These are phyloP conservation scores for Synchiropus splendidus DNA, from an alignment of 2,113 vertebrate species.

Conservation along the genomic window DNA sequence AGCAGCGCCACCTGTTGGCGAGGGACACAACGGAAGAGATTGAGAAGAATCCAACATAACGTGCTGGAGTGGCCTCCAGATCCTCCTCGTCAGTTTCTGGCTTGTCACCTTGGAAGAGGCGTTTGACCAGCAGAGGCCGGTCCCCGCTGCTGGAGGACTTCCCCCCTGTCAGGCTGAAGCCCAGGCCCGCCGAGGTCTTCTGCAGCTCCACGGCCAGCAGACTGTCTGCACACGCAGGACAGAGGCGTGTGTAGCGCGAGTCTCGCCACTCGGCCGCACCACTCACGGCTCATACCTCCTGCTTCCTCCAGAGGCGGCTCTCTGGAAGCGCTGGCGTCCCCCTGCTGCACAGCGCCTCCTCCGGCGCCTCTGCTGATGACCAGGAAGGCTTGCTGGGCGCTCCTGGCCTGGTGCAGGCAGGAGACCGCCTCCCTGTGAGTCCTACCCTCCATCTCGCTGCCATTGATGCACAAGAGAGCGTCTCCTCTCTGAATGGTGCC, in stretches of 20 bases:
- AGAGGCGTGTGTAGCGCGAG: too few species aligned
- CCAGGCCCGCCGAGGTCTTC: slow-evolving; percentile 84
- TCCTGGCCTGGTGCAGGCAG: slow-evolving; percentile 77
- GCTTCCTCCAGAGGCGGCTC: slow-evolving; percentile 46
- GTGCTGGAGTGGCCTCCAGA: too few species aligned
- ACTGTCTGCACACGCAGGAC: slow-evolving; percentile 42
- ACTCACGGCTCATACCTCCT: slow-evolving; percentile 55
- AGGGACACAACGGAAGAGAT: slow-evolving; percentile 1
- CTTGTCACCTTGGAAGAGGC: slow-evolving; percentile 80
- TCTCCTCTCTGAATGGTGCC: slow-evolving; percentile 81
- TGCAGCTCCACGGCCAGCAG: slow-evolving; percentile 74
- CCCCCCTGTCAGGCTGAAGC: slow-evolving; percentile 84
- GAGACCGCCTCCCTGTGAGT: slow-evolving; percentile 77
- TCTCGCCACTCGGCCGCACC: too few species aligned
- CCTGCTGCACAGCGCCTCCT: too few species aligned
- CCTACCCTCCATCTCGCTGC: slow-evolving; percentile 66
- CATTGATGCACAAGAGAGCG: slow-evolving; percentile 80
- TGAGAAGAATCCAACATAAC: too few species aligned
- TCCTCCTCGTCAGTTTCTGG: too few species aligned
- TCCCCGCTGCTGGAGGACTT: slow-evolving; percentile 75
- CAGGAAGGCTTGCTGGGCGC: slow-evolving; percentile 68
- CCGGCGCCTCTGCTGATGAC: slow-evolving; percentile 69
- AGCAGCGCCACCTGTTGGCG: slow-evolving; percentile 75
- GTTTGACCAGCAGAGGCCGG: slow-evolving; percentile 78
- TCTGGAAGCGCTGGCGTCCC: slow-evolving; percentile 26